Percentiles rank a stretch among this genome's conserved stretches.
These are phyloP conservation scores for Drosophila ezoana DNA, from an alignment of 2,888 invertebrate genomes.

Conservation along the genomic window DNA sequence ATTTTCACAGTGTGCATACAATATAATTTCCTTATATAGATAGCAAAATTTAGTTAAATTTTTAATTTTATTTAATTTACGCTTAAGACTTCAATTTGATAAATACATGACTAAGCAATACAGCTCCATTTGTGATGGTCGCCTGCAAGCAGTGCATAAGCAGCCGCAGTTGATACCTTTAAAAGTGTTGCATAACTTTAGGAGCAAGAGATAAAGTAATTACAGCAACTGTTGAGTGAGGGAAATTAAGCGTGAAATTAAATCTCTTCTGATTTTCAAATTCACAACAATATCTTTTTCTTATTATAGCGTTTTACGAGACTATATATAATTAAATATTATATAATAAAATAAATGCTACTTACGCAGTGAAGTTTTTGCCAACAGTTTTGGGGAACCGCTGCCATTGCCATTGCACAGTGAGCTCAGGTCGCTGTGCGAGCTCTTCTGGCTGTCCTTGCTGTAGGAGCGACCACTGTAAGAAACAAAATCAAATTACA, in stretches of 20 bases:
- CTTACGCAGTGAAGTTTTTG: constrained; percentile 86
- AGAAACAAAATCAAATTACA: constrained; percentile 40
- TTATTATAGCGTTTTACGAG: too few species aligned
- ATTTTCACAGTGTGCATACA: too few species aligned
- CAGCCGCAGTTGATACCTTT: background rate
- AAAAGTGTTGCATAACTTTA: constrained; percentile 34
- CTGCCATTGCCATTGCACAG: constrained; percentile 81
- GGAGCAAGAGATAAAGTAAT: background rate
- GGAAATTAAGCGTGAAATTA: too few species aligned
- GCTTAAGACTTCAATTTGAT: too few species aligned
- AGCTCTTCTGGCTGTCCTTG: constrained; percentile 89
- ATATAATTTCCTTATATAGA: too few species aligned
- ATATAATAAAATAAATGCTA: constrained; percentile 33
- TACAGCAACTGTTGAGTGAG: too few species aligned
- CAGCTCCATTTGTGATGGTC: background rate
- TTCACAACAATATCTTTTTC: too few species aligned
- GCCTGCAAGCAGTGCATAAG: background rate
- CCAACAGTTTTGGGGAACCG: constrained; percentile 84
- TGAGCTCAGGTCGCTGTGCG: constrained; percentile 89
- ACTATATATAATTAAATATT: too few species aligned
- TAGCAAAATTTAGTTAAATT: too few species aligned
- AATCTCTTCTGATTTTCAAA: too few species aligned
- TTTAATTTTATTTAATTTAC: too few species aligned
- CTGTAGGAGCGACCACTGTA: constrained; percentile 85
- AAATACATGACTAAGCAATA: too few species aligned